phyloP scores from a whole-genome alignment of 2,888 invertebrate genomes.

The Dasypogon diadema region DNA sequence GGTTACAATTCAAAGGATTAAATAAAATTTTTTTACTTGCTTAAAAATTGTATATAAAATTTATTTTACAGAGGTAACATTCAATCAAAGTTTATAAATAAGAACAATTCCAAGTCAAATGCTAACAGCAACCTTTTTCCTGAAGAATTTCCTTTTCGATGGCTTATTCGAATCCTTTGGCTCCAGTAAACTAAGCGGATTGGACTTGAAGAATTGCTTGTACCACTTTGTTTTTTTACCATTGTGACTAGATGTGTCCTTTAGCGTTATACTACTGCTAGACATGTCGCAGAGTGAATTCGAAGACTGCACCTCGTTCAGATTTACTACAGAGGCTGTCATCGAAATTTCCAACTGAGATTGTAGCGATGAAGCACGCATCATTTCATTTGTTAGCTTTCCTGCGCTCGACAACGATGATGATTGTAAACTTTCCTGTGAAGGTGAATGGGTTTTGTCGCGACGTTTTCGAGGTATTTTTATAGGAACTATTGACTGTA shows the following conservation, averaged over 20 bases:
- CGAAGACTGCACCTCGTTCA: neutral
- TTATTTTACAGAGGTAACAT: too few species aligned
- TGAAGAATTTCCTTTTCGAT: conserved; percentile 49
- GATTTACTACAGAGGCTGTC: conserved; percentile 34
- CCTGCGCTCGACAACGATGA: too few species aligned
- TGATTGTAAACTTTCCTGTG: too few species aligned
- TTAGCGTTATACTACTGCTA: conserved; percentile 28
- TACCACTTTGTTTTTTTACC: conserved; percentile 53
- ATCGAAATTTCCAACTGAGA: neutral
- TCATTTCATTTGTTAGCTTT: too few species aligned
- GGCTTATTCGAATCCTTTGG: conserved; percentile 16
- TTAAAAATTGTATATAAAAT: too few species aligned
- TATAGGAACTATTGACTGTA: neutral
- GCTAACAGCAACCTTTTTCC: conserved; percentile 45
- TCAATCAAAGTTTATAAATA: too few species aligned
- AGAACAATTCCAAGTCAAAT: neutral
- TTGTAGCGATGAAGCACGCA: neutral
- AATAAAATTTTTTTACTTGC: too few species aligned
- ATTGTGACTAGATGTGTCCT: neutral
- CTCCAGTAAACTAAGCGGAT: neutral
- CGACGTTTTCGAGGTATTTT: conserved; percentile 40
- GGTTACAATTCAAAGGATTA: too few species aligned
- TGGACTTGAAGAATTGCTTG: conserved; percentile 49
- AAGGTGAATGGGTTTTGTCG: neutral
- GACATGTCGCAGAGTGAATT: conserved; percentile 21